These are phyloP conservation scores for Monoplex corrugatus DNA, from an alignment of 2,888 invertebrate genomes.

Conservation along the genomic window DNA sequence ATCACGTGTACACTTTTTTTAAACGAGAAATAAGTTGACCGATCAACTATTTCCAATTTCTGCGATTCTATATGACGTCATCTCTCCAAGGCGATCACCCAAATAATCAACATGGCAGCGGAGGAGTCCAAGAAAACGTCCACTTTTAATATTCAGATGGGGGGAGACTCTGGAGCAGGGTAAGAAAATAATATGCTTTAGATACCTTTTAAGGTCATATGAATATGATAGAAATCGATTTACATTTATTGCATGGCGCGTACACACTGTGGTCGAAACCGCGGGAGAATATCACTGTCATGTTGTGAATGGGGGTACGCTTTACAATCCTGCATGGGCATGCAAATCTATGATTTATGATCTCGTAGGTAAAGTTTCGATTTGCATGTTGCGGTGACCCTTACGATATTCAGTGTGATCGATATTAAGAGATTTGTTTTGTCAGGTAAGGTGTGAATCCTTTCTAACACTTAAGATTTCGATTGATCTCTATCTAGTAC, in stretches of 20 bases:
- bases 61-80: constrained; percentile 65
- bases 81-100: constrained; percentile 74
- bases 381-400: background rate
- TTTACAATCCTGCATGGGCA: constrained; percentile 31
- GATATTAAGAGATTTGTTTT: too few species aligned
- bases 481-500: too few species aligned
- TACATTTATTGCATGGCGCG: background rate
- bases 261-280: background rate
- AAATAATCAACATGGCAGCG: constrained; percentile 58
- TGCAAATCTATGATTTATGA: background rate
- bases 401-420: too few species aligned
- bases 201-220: background rate
- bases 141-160: constrained; percentile 52
- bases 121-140: constrained; percentile 45
- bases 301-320: background rate
- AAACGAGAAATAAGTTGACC: background rate
- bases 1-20: background rate
- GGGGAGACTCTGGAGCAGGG: constrained; percentile 43
- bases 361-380: background rate
- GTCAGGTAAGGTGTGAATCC: too few species aligned
- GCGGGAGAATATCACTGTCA: constrained; percentile 40
- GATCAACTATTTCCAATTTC: background rate
- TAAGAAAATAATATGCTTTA: constrained; percentile 19
- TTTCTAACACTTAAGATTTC: too few species aligned
- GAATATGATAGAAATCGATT: background rate